phyloP scores from a whole-genome alignment of 2,888 invertebrate species.

The Agonopterix subpropinquella region DNA sequence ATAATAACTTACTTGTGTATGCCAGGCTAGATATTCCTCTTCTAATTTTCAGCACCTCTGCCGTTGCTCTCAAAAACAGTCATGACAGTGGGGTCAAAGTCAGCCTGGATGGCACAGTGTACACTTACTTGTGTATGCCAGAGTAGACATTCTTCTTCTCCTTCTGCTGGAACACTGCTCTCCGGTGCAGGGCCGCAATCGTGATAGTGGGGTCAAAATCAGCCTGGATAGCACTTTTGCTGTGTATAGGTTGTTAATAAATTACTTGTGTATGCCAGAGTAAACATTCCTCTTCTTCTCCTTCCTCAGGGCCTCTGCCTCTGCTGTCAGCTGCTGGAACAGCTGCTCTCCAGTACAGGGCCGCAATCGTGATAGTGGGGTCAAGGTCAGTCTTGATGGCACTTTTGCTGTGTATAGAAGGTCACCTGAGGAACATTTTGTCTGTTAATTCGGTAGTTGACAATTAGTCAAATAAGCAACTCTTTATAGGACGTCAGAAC shows the following conservation, averaged over 20 bases:
- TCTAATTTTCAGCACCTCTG: slow-evolving; percentile 82
- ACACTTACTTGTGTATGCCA: slow-evolving; percentile 82
- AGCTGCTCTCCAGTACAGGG: slow-evolving; percentile 80
- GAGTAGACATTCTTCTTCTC: slow-evolving; percentile 89
- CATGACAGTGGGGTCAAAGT: slow-evolving; percentile 81
- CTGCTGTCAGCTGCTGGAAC: slow-evolving; percentile 80
- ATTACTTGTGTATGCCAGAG: slow-evolving; percentile 86
- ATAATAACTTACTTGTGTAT: too few relatives aligned
- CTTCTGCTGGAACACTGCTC: slow-evolving; percentile 81
- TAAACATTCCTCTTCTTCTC: slow-evolving; percentile 89
- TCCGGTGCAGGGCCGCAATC: slow-evolving; percentile 77
- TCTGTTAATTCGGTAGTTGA: too few relatives aligned
- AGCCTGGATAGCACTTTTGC: slow-evolving; percentile 80
- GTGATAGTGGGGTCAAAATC: slow-evolving; percentile 79
- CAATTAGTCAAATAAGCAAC: too few relatives aligned
- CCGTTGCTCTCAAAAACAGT: too few relatives aligned
- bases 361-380: slow-evolving; percentile 78
- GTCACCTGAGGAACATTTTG: slow-evolving; percentile 49
- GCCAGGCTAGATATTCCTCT: slow-evolving; percentile 56
- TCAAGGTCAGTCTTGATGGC: slow-evolving; percentile 79
- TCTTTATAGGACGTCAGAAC: too few relatives aligned
- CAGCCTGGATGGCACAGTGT: slow-evolving; percentile 77
- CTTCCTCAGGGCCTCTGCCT: slow-evolving; percentile 87
- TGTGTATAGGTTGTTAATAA: slow-evolving; percentile 23
- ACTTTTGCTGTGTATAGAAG: slow-evolving; percentile 80